Conservation (phyloP, 2,888 invertebrate species). For the Ochropleura plecta region DNA sequence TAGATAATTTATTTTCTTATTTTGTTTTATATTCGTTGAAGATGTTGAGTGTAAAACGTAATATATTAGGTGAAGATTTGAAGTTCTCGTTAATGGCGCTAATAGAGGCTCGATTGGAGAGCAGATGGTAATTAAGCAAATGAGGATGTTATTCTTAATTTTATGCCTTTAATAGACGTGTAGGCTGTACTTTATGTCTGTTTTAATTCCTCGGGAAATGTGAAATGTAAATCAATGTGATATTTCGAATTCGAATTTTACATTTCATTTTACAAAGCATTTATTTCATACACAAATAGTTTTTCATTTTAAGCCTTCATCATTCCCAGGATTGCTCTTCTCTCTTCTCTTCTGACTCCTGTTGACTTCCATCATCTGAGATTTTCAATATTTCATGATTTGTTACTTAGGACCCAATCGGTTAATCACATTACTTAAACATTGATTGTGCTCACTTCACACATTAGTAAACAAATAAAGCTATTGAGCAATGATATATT, state of each 20-base stretch:
- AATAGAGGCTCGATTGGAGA: slow-evolving; percentile 35
- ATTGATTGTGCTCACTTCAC: neutral
- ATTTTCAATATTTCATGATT: neutral
- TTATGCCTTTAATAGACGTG: slow-evolving; percentile 38
- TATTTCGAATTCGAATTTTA: neutral
- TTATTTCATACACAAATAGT: too few species aligned
- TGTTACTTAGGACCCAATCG: neutral
- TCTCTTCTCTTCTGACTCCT: neutral
- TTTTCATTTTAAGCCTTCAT: neutral
- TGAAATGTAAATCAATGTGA: slow-evolving; percentile 22
- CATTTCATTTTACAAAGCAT: neutral
- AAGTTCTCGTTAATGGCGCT: slow-evolving; percentile 20
- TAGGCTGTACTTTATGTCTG: slow-evolving; percentile 25
- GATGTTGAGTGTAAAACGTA: slow-evolving; percentile 37
- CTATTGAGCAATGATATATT: neutral
- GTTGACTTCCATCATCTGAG: neutral
- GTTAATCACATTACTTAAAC: neutral
- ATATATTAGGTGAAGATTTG: slow-evolving; percentile 32
- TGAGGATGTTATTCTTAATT: slow-evolving; percentile 45
- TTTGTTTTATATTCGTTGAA: slow-evolving; percentile 59
- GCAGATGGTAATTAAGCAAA: slow-evolving; percentile 49
- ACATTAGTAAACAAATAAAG: too few species aligned
- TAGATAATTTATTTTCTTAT: slow-evolving; percentile 63
- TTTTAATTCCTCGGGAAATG: slow-evolving; percentile 30
- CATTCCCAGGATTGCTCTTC: neutral